A percentile compares a stretch with the other conserved stretches of the same genome.
These are phyloP conservation scores for Actenoides lindsayi DNA, from an alignment of 2,113 vertebrate genomes.

Conservation along the genomic window DNA sequence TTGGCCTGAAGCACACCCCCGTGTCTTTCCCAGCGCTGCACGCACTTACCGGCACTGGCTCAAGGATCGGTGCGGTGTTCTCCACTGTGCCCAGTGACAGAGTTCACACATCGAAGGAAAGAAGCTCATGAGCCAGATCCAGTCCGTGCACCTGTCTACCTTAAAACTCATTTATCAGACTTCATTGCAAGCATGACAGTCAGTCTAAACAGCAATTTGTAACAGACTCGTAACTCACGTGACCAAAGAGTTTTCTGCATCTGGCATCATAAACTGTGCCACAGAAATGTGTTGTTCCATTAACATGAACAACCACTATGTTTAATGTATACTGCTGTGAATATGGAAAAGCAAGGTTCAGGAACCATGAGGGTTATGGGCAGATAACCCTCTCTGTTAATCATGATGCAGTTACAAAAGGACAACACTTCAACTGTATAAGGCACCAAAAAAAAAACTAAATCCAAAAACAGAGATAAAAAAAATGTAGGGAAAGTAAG, in stretches of 20 bases:
- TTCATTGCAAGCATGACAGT: not conserved
- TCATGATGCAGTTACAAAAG: not conserved
- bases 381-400: not conserved
- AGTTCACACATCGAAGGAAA: not conserved
- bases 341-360: not conserved
- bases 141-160: not conserved
- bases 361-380: not conserved
- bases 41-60: fast-evolving
- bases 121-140: not conserved
- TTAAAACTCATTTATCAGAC: not conserved
- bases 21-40: not conserved
- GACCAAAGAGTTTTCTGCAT: not conserved
- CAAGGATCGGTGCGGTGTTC: not conserved
- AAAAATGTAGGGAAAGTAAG: not conserved
- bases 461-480: not conserved
- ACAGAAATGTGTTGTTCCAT: not conserved
- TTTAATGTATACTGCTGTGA: not conserved
- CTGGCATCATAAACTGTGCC: not conserved
- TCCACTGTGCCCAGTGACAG: not conserved
- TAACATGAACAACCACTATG: not conserved
- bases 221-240: not conserved
- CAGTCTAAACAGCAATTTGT: not conserved
- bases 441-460: not conserved
- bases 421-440: not conserved
- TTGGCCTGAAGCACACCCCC: too few species aligned